A percentile compares a stretch with the other conserved stretches of the same genome.
phyloP scores from a whole-genome alignment of 2,113 vertebrate species.

The Mastomys natalensis region DNA sequence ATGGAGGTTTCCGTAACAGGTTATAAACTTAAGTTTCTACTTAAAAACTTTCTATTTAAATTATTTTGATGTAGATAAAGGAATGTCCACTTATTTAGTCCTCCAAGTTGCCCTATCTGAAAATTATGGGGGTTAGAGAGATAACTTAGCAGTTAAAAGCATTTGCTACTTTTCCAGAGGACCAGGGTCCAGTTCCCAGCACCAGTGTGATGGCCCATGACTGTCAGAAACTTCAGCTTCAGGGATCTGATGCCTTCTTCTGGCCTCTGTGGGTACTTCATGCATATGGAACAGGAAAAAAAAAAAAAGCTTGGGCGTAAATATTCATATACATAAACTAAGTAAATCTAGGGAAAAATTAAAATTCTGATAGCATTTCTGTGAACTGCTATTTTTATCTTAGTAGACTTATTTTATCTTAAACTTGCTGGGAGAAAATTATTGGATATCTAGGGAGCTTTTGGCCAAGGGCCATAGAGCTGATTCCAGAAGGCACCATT shows the following conservation, averaged over 20 bases:
- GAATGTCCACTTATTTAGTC: not conserved
- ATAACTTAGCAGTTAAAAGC: not conserved
- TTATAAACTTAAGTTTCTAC: not conserved
- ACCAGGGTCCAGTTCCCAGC: too few species aligned
- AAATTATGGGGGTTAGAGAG: not conserved
- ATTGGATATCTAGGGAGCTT: not conserved
- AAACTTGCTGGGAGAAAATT: not conserved
- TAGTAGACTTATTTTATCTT: not conserved
- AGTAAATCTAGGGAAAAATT: not conserved
- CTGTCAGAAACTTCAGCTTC: not conserved
- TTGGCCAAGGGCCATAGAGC: not conserved
- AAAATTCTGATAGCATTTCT: not conserved
- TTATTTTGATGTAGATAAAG: not conserved
- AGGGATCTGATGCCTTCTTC: not conserved
- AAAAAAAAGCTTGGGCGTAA: not conserved
- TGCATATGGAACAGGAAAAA: not conserved
- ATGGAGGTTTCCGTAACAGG: not conserved
- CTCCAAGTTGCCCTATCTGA: not conserved
- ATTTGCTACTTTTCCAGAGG: not conserved
- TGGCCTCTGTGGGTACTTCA: not conserved
- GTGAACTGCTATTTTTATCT: not conserved
- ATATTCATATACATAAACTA: not conserved
- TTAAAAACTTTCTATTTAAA: not conserved
- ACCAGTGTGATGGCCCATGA: not conserved
- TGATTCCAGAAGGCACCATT: not conserved